Evolutionary conservation across 1,140 invertebrate genomes (phyloP).

Genomic region (Scylla paramamosain): DNA sequence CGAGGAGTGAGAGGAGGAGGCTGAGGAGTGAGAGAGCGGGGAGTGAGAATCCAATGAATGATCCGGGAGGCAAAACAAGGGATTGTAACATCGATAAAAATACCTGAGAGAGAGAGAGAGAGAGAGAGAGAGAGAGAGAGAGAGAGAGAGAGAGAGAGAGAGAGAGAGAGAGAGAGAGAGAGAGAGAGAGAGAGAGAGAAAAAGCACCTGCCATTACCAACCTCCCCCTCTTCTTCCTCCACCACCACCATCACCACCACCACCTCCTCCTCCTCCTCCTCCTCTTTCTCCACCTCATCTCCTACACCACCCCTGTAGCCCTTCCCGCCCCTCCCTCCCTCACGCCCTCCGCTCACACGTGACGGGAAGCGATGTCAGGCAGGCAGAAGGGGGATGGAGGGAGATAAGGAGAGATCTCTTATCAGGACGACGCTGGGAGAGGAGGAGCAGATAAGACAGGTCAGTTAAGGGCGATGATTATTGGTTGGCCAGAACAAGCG

Average conservation of each 20-base stretch:
- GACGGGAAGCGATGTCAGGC: background rate
- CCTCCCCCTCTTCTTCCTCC: background rate
- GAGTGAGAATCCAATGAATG: too few species aligned
- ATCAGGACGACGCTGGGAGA: too few species aligned
- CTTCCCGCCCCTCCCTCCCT: conserved; percentile 3
- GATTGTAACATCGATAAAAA: too few species aligned
- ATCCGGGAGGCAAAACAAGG: too few species aligned
- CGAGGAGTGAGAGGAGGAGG: background rate
- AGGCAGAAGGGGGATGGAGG: background rate
- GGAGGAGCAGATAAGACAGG: too few species aligned
- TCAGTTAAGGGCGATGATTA: too few species aligned
- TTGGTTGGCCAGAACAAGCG: too few species aligned
- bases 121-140: too few species aligned
- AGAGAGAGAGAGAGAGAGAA: background rate
- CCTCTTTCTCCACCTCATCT: background rate
- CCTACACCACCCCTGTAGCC: background rate
- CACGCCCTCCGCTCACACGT: background rate
- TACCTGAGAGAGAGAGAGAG: too few species aligned
- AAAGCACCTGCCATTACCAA: background rate
- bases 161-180: too few species aligned
- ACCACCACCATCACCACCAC: too few species aligned
- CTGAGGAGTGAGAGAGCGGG: background rate
- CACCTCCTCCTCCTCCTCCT: background rate
- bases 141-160: too few species aligned
- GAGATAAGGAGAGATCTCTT: background rate